Percentiles rank a stretch among this genome's conserved stretches.
Conservation (phyloP, 2,888 invertebrate species). For the Drosophila stalkeri region DNA sequence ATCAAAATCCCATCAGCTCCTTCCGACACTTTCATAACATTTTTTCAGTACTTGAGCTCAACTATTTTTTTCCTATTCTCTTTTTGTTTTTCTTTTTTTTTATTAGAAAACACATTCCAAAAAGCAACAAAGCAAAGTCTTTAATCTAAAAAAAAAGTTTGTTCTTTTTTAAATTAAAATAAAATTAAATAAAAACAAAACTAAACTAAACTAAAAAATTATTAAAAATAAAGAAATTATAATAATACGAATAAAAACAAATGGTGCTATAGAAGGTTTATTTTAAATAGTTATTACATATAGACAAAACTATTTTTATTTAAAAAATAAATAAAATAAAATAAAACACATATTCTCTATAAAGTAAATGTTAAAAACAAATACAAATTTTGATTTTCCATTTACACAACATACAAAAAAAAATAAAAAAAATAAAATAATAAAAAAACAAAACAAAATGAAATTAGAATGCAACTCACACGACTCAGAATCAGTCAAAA, state of each 20-base stretch:
- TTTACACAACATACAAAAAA: slow-evolving; percentile 40
- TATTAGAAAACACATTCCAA: slow-evolving; percentile 79
- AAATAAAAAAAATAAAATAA: slow-evolving; percentile 41
- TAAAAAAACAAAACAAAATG: slow-evolving; percentile 34
- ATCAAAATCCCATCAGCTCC: slow-evolving; percentile 4
- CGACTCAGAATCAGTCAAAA: slow-evolving; percentile 54
- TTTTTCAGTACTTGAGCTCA: slow-evolving; percentile 42
- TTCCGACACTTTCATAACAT: slow-evolving; percentile 16
- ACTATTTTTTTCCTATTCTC: too few relatives aligned
- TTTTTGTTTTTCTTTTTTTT: slow-evolving; percentile 20
- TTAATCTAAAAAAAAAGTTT: slow-evolving; percentile 58
- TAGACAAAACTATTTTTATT: slow-evolving; percentile 46
- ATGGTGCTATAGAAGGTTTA: slow-evolving; percentile 82
- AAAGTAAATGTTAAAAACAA: slow-evolving; percentile 62
- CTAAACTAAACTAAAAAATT: slow-evolving; percentile 45
- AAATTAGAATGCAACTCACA: slow-evolving; percentile 48
- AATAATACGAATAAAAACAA: slow-evolving; percentile 79
- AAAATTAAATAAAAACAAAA: slow-evolving; percentile 19
- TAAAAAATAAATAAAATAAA: neutral
- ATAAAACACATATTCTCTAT: slow-evolving; percentile 32
- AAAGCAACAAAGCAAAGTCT: slow-evolving; percentile 81
- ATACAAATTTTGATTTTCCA: slow-evolving; percentile 66
- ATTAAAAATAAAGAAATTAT: slow-evolving; percentile 53
- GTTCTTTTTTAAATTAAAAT: slow-evolving; percentile 56
- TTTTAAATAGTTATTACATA: slow-evolving; percentile 76